A percentile compares a stretch with the other conserved stretches of the same genome.
These are phyloP conservation scores for Andrena marginata DNA, from an alignment of 2,888 invertebrate genomes.

Conservation along the genomic window DNA sequence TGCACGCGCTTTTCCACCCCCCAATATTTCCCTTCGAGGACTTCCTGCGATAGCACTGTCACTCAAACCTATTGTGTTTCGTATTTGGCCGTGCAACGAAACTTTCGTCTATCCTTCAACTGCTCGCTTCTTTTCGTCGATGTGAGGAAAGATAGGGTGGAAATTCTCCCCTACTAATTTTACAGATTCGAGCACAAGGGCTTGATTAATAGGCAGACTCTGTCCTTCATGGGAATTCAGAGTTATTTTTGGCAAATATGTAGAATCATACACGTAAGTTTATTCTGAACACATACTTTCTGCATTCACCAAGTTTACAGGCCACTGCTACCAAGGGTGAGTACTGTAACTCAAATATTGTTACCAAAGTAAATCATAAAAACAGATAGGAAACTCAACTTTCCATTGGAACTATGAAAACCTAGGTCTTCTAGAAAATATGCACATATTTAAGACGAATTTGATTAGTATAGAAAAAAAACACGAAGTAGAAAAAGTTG, in stretches of 20 bases:
- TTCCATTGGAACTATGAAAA: no score
- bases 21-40: conserved; percentile 75
- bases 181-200: conserved; percentile 62
- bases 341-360: background rate
- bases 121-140: conserved; percentile 31
- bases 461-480: background rate
- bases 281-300: background rate
- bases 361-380: background rate
- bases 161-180: conserved; percentile 59
- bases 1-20: conserved; percentile 74
- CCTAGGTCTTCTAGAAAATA: no score
- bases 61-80: conserved; percentile 63
- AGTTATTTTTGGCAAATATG: background rate
- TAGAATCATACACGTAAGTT: background rate
- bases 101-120: conserved; percentile 69
- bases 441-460: no score
- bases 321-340: no score
- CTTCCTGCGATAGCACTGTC: conserved; percentile 76
- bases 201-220: conserved; percentile 18
- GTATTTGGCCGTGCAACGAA: conserved; percentile 46
- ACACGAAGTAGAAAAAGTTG: no score
- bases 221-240: background rate
- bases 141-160: conserved; percentile 15
- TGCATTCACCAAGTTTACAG: background rate
- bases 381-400: no score